Evolutionary conservation across 2,888 invertebrate genomes (phyloP), one percentile per base, ranked within the genome.

Genomic region (Thelaira solivaga): DNA sequence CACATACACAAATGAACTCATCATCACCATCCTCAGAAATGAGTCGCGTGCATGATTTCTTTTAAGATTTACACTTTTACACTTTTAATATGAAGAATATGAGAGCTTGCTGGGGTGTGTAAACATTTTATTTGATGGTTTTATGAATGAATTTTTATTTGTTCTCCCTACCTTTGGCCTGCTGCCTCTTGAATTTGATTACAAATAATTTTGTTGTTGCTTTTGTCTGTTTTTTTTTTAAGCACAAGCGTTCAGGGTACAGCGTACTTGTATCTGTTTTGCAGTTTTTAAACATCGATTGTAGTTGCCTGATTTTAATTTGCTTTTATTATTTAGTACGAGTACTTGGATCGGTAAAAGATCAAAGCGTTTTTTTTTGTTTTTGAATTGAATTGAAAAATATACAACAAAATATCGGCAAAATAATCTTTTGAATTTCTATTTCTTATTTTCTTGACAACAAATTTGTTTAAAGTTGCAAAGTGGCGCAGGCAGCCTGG

Each of bases 371-470:
- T 4, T 57, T 57, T 59, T 73, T 34, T 55, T 24, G 43, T 51
- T 41, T 49, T 22, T 77, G 68, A 64, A 73, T 43, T 55, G 61
- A 34, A 34, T 55, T 77, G 68, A 62, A 73, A 73, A 57, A 76
- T 71, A 61, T 76, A 65, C 64, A 76, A 76, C 62, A 64, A 77
- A 74, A 78, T 77, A 77, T 73, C 67, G 72, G 64, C 73, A 69
- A n/a, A n/a, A 59, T 64, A 59, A 73, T 74, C 68, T 69, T 78
- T 74, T 73, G 62, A 64, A 64, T 51, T 59, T 34, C 39, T 67
- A 39, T 31, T 39, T 43, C 22, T n/a, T n/a, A n/a, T n/a, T n/a
- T 41, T 64, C 69, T 62, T 72, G 76, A 76, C 69, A 73, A 16
- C 26, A 49, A 41, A 69, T 73, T 69, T 78, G 68, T 77, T 73